Evolutionary conservation across 2,888 invertebrate genomes (phyloP), one percentile per base, ranked within the genome.

Genomic region (Stenolophus ochropezus): DNA sequence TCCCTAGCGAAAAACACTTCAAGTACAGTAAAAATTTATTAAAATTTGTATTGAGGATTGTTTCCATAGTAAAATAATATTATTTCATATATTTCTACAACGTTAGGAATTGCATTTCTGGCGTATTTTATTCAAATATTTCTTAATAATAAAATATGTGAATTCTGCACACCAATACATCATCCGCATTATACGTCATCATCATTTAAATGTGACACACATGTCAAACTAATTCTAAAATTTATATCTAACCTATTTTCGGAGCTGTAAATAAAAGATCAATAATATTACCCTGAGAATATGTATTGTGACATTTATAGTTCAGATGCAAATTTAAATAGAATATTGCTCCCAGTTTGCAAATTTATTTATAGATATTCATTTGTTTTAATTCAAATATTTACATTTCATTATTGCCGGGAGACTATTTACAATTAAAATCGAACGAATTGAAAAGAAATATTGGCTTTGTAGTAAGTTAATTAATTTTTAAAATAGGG

Each of bases 191-290:
- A 61, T 61, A 25, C 25, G 25, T 61, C 61, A 61, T n/a, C 56
- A 21, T 56, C 61, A 61, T 25, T 61, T 25, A 61, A 25, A 61
- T 61, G 14, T 61, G 61, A 61, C 61, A 61, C 25, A 25, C 3
- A 23, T 61, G 61, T 61, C 61, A 61, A n/a, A 21, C 61, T 61
- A 25, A 25, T 25, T 61, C 25, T 61, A 25, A 61, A 61, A 61
- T 61, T 61, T 61, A 61, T 25, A 61, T 21, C 61, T 61, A 61
- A 27, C 61, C 61, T 61, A 61, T 61, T 61, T 61, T 61, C 23
- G 61, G 61, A 61, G 14, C 61, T 25, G 23, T 61, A 61, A 61
- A 61, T 61, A 23, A 61, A 61, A 61, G 25, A 61, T 61, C 61
- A 61, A 61, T 61, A 61, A 18, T 61, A 61, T 25, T 23, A 23